Conservation (phyloP, 2,113 vertebrate species). For the Zosterops pallidus region DNA sequence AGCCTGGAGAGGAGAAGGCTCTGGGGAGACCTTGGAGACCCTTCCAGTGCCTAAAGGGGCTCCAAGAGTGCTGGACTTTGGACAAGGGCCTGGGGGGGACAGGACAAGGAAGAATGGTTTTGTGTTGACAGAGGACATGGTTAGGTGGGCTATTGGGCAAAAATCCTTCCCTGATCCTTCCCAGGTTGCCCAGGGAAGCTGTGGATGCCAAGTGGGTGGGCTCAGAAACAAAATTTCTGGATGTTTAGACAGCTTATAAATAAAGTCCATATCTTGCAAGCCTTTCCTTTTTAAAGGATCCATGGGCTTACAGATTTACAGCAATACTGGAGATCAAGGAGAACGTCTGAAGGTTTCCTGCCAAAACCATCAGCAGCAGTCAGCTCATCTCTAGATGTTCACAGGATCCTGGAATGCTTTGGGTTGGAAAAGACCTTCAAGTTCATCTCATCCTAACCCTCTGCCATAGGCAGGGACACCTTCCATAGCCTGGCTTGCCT, state of each 20-base stretch:
- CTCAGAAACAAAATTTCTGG: neutral
- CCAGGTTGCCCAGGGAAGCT: neutral
- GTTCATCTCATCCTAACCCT: neutral
- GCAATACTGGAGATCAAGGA: neutral
- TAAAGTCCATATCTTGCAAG: neutral
- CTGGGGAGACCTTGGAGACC: no score
- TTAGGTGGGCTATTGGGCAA: neutral
- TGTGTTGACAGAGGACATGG: neutral
- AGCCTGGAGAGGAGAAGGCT: no score
- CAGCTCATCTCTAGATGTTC: neutral
- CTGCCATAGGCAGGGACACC: neutral
- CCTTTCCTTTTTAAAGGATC: neutral
- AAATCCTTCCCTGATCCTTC: neutral
- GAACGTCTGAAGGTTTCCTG: rapidly evolving
- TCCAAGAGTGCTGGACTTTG: neutral
- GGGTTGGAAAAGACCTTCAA: neutral
- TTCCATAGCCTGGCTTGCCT: neutral
- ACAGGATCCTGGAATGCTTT: neutral
- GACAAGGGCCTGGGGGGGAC: neutral
- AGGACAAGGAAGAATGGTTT: neutral
- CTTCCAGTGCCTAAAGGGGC: neutral
- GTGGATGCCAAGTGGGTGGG: neutral
- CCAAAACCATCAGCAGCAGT: neutral
- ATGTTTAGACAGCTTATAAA: neutral
- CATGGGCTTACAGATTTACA: neutral